phyloP scores from a whole-genome alignment of 2,113 vertebrate species.

The Lampris megalopsis region DNA sequence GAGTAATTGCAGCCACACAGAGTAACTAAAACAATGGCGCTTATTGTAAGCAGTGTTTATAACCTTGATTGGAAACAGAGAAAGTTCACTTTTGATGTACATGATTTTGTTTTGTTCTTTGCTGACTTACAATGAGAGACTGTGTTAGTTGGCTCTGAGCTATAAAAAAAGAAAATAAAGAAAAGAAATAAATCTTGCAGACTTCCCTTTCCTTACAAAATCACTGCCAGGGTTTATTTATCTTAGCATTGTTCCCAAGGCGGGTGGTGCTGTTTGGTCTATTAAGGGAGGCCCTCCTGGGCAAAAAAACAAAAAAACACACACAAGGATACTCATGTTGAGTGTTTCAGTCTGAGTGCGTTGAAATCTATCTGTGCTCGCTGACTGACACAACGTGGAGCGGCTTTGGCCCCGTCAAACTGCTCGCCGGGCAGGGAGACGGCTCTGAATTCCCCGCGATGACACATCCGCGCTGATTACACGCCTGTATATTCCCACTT shows the following conservation, averaged over 20 bases:
- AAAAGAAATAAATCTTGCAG: conserved; percentile 15
- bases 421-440: conserved; percentile 24
- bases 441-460: conserved; percentile 17
- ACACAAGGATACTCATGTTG: conserved; percentile 6
- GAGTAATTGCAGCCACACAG: conserved; percentile 32
- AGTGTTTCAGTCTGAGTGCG: not conserved
- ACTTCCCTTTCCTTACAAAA: conserved; percentile 58
- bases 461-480: not conserved
- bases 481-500: conserved; percentile 52
- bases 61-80: conserved; percentile 51
- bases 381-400: conserved; percentile 10
- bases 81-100: not conserved
- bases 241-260: conserved; percentile 61
- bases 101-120: conserved; percentile 18
- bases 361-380: conserved; percentile 13
- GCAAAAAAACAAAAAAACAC: not conserved
- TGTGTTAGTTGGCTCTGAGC: conserved; percentile 7
- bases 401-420: conserved; percentile 6
- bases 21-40: conserved; percentile 21
- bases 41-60: conserved; percentile 22
- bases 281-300: conserved; percentile 1
- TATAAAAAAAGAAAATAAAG: not conserved
- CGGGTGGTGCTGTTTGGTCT: conserved; percentile 21
- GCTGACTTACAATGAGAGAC: not conserved
- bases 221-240: conserved; percentile 40